Evolutionary conservation across 2,113 vertebrate genomes (phyloP).

Genomic region (Poecilia latipinna): DNA sequence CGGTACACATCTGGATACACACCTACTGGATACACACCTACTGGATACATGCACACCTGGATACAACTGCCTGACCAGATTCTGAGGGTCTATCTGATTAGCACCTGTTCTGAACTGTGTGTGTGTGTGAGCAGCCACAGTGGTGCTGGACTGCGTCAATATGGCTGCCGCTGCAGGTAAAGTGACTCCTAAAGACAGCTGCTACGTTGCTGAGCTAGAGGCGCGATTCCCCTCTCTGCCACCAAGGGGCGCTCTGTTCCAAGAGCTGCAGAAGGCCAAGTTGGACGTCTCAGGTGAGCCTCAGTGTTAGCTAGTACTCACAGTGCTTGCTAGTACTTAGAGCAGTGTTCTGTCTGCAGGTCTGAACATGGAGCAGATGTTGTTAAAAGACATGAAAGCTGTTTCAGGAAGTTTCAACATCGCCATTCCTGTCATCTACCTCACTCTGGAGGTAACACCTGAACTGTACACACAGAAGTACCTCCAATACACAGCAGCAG

Average conservation of each 20-base stretch:
- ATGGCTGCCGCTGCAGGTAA: constrained; percentile 89
- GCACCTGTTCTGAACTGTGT: neutral
- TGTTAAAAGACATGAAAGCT: constrained; percentile 92
- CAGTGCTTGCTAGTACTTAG: neutral
- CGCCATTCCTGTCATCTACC: constrained; percentile 85
- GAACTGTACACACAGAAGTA: neutral
- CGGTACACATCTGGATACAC: constrained; percentile 70
- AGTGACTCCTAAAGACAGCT: constrained; percentile 86
- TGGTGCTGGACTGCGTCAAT: constrained; percentile 92
- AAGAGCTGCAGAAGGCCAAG: constrained; percentile 85
- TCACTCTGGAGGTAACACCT: constrained; percentile 81
- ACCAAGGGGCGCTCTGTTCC: constrained; percentile 77
- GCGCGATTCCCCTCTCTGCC: constrained; percentile 84
- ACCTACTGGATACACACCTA: neutral
- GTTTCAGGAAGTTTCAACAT: constrained; percentile 71
- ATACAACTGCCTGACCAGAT: neutral
- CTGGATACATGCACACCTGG: neutral
- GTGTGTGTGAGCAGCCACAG: constrained; percentile 78
- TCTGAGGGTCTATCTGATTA: neutral
- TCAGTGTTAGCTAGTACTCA: no score
- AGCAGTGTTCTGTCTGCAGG: constrained; percentile 71
- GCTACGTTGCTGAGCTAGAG: constrained; percentile 79
- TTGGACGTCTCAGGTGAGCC: constrained; percentile 89
- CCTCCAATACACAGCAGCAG: neutral
- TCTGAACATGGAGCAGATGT: constrained; percentile 90